These are phyloP conservation scores for Aspidapion aeneum DNA, from an alignment of 2,888 invertebrate species.

Conservation along the genomic window DNA sequence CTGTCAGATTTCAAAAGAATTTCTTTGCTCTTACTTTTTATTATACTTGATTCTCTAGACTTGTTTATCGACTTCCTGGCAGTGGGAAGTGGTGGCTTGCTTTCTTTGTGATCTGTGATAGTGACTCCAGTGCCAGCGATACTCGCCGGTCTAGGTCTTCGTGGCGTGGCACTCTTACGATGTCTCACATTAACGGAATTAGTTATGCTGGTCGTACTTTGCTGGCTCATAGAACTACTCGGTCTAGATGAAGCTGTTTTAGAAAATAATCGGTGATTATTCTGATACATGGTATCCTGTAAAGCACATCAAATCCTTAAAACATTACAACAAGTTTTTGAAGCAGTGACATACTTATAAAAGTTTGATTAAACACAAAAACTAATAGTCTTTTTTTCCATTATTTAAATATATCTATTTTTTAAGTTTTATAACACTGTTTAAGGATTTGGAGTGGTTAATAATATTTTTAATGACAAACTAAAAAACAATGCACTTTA, in stretches of 20 bases:
- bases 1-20: background rate
- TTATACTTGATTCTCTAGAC: slow-evolving; percentile 26
- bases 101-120: slow-evolving; percentile 42
- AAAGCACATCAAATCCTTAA: no score
- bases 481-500: background rate
- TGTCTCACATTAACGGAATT: slow-evolving; percentile 56
- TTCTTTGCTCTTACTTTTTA: background rate
- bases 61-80: slow-evolving; percentile 43
- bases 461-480: background rate
- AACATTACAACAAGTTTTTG: no score
- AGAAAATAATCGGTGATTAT: no score
- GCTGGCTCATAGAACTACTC: slow-evolving; percentile 79
- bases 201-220: slow-evolving; percentile 60
- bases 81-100: slow-evolving; percentile 52
- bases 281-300: no score
- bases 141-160: slow-evolving; percentile 75
- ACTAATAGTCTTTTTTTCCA: no score
- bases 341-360: no score
- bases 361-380: slow-evolving; percentile 5
- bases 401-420: background rate
- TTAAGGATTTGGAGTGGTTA: background rate
- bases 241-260: slow-evolving; percentile 72
- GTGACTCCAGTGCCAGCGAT: slow-evolving; percentile 83
- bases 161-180: slow-evolving; percentile 58
- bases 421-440: background rate